These are phyloP conservation scores for Panopea generosa DNA, from an alignment of 2,888 invertebrate species.

Conservation along the genomic window DNA sequence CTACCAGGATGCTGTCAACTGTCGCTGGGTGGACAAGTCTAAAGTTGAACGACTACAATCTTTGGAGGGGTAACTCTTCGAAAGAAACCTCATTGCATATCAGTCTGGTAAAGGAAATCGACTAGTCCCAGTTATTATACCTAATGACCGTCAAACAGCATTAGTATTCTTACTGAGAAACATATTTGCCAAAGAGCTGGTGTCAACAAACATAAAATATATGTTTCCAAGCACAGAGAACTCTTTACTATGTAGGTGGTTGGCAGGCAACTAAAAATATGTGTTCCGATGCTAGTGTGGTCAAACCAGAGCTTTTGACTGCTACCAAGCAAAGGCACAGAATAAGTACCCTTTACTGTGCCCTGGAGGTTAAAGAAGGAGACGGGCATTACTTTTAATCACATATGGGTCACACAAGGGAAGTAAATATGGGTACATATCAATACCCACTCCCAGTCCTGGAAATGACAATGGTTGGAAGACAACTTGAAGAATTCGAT, in stretches of 20 bases:
- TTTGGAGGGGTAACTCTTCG: too few species aligned
- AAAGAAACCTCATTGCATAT: too few species aligned
- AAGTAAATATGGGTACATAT: conserved; percentile 31
- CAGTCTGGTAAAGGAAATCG: neutral
- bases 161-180: conserved; percentile 20
- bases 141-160: conserved; percentile 29
- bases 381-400: conserved; percentile 40
- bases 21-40: too few species aligned
- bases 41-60: too few species aligned
- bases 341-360: conserved; percentile 31
- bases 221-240: conserved; percentile 23
- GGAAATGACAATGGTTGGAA: conserved; percentile 28
- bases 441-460: conserved; percentile 36
- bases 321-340: conserved; percentile 41
- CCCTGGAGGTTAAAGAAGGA: conserved; percentile 24
- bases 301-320: conserved; percentile 8
- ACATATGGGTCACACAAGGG: conserved; percentile 47
- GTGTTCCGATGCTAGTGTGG: conserved; percentile 13
- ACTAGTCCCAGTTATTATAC: conserved; percentile 32
- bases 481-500: conserved; percentile 28
- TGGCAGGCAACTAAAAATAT: conserved; percentile 22
- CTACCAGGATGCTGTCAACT: too few species aligned
- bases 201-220: conserved; percentile 17
- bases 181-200: conserved; percentile 11
- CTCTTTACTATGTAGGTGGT: conserved; percentile 28